A percentile compares a stretch with the other conserved stretches of the same genome.
phyloP scores from a whole-genome alignment of 2,797 vertebrate species.

The Centropyge bicolor region DNA sequence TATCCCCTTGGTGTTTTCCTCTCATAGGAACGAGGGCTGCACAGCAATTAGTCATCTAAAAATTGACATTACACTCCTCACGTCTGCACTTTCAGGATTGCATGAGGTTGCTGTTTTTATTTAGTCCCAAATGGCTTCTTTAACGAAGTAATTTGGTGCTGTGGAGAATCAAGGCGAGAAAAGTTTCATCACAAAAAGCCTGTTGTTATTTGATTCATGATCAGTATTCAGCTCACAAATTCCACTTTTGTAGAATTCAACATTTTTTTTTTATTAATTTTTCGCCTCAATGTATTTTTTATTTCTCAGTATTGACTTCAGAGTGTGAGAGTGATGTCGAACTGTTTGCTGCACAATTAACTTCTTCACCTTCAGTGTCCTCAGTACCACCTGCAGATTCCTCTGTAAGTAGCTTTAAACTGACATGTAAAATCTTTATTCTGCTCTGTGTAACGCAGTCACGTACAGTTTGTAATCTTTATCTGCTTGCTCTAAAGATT shows the following conservation, averaged over 20 bases:
- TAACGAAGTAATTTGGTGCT: conserved; percentile 8
- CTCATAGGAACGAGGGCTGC: not conserved
- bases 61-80: not conserved
- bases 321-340: not conserved
- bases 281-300: conserved; percentile 1
- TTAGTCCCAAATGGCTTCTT: conserved; percentile 22
- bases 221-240: conserved; percentile 14
- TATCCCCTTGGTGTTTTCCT: conserved; percentile 19
- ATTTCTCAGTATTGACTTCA: not conserved
- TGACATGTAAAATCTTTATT: not conserved
- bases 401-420: conserved; percentile 5
- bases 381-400: not conserved
- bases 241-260: not conserved
- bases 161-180: not conserved
- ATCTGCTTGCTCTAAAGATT: conserved; percentile 10
- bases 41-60: conserved; percentile 21
- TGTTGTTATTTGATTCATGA: not conserved
- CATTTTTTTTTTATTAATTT: no score
- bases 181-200: not conserved
- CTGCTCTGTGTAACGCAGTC: not conserved
- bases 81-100: conserved; percentile 16
- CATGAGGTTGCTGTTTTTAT: conserved; percentile 30
- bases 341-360: conserved; percentile 7
- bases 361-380: conserved; percentile 1
- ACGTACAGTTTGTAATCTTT: not conserved